Conservation (phyloP, 2,113 vertebrate genomes). For the Antechinus stuartii region DNA sequence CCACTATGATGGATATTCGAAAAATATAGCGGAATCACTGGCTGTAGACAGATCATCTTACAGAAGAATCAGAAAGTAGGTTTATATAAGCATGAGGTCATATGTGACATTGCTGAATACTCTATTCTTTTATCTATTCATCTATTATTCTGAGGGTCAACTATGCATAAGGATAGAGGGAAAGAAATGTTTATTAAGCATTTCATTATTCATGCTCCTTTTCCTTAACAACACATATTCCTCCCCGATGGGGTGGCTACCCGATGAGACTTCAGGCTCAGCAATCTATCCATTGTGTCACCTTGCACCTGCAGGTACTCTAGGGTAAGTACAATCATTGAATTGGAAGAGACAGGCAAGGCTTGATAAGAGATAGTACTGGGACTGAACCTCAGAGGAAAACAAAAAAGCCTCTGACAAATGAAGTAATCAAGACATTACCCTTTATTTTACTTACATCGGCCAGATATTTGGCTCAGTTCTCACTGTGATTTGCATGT, state of each 20-base stretch:
- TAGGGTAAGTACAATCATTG: background rate
- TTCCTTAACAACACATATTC: no score
- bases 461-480: conserved; percentile 42
- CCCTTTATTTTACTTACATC: conserved; percentile 16
- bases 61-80: background rate
- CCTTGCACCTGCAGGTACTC: background rate
- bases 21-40: background rate
- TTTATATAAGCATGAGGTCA: background rate
- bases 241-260: no score
- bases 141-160: background rate
- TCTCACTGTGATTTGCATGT: conserved; percentile 14
- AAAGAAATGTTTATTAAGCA: background rate
- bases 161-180: background rate
- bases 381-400: background rate
- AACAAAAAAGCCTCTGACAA: background rate
- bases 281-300: background rate
- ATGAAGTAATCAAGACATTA: conserved; percentile 1
- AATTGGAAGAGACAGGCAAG: background rate
- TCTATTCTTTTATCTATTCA: background rate
- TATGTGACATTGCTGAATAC: background rate
- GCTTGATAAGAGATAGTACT: background rate
- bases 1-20: background rate
- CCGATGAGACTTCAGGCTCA: background rate
- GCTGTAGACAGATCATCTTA: background rate
- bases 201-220: no score